Evolutionary conservation across 2,888 invertebrate species (phyloP), one percentile per base, ranked within the genome.

Genomic region (Argyresthia goedartella): DNA sequence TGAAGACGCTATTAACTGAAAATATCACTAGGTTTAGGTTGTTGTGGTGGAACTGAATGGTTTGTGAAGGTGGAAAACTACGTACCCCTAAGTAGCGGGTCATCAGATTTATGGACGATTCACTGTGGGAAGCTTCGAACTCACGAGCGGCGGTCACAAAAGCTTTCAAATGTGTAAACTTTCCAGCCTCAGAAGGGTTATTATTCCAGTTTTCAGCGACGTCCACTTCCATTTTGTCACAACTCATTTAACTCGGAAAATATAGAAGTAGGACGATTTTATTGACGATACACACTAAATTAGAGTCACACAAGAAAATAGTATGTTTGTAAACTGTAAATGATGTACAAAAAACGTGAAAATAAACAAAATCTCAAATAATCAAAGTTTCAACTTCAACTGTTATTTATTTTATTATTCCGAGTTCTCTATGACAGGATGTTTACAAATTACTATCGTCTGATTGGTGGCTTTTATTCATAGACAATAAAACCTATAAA

Each of bases 1-100:
- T 15, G 90, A 88, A 49, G 89, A 89, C 52, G 90, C 88, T 61
- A 92, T 87, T 15, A 89, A 76, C 91, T 92, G 72, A n/a, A 81
- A 81, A 50, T 13, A 25, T 7, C 33, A 33, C 43, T 13, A 13
- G 1, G n/a, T n/a, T n/a, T n/a, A n/a, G n/a, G 1, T 25, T 16
- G 46, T 25, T 8, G 9, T 14, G n/a, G 16, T 4, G 25, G 25
- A 16, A 46, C n/a, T 11, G 1, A 16, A 46, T 2, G 25, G 6
- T 7, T 46, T 25, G n/a, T n/a, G n/a, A n/a, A 25, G 25, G 16
- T 1, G 8, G 25, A 16, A 46, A 81, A 80, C 51, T 36, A 69
- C 81, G 75, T 65, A 88, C 88, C 54, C 86, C 86, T 49, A 89
- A 71, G 59, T 87, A 81, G 51, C 88, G 75, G 55, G 85, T 88